Percentiles rank a stretch among this genome's conserved stretches.
These are phyloP conservation scores for Luperina testacea DNA, from an alignment of 2,888 invertebrate species.

Conservation along the genomic window DNA sequence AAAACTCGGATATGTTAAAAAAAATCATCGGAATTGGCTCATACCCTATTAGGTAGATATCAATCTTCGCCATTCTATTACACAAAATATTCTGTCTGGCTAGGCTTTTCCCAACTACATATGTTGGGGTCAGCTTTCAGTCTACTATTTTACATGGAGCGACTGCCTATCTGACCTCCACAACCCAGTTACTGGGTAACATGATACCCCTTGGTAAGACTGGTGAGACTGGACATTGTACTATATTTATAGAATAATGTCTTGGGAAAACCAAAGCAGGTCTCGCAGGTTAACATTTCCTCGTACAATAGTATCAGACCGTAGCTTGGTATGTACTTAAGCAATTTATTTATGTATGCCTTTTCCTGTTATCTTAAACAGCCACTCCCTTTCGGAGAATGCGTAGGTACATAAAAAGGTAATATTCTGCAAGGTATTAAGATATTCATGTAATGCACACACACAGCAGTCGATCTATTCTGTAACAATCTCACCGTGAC, in stretches of 20 bases:
- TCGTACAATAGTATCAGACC: constrained; percentile 3
- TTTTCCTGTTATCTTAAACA: constrained; percentile 48
- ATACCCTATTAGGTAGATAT: not conserved
- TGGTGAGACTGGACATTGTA: not conserved
- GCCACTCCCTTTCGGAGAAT: constrained; percentile 35
- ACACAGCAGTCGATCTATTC: not conserved
- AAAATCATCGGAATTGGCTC: not conserved
- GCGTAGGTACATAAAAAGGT: not conserved
- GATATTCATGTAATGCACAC: not conserved
- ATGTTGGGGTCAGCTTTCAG: not conserved
- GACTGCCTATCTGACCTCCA: not conserved
- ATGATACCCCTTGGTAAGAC: too few species aligned
- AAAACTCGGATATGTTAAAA: not conserved
- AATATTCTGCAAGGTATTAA: constrained; percentile 6
- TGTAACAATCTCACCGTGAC: not conserved
- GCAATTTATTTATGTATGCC: constrained; percentile 17
- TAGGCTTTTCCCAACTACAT: too few species aligned
- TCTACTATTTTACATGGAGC: not conserved
- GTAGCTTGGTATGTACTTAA: not conserved
- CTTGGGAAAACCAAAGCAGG: constrained; percentile 4
- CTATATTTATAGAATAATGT: not conserved
- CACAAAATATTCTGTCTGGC: not conserved
- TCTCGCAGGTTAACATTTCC: constrained; percentile 28
- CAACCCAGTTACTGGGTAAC: not conserved
- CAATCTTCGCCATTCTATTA: not conserved